These are phyloP conservation scores for Trialeurodes vaporariorum DNA, from an alignment of 1,140 invertebrate genomes.

Conservation along the genomic window DNA sequence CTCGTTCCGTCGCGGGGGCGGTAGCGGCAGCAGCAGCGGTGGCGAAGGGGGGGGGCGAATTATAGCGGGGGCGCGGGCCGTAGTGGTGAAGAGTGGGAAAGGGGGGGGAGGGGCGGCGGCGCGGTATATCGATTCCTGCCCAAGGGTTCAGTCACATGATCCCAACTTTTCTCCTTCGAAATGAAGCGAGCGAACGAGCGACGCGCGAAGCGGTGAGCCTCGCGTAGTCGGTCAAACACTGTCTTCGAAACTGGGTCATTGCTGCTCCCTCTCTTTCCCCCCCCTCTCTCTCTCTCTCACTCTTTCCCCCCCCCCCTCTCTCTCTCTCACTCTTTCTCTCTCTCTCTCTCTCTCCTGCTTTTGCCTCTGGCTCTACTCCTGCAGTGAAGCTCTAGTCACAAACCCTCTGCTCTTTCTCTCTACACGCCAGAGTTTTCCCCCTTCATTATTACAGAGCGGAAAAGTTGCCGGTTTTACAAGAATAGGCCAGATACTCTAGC, in stretches of 20 bases:
- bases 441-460: neutral
- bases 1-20: too few relatives aligned
- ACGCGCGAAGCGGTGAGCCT: neutral
- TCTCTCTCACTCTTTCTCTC: too few relatives aligned
- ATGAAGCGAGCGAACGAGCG: neutral
- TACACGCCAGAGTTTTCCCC: neutral
- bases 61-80: slow-evolving; percentile 3
- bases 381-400: neutral
- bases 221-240: neutral
- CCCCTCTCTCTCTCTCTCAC: too few relatives aligned
- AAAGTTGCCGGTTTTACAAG: too few relatives aligned
- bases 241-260: slow-evolving; percentile 3
- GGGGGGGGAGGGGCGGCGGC: slow-evolving; percentile 1
- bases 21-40: too few relatives aligned
- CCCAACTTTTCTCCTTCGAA: neutral
- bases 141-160: slow-evolving; percentile 3
- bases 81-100: neutral
- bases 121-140: slow-evolving; percentile 5
- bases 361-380: neutral
- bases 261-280: slow-evolving; percentile 3
- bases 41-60: too few relatives aligned
- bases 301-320: too few relatives aligned
- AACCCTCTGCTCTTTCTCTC: neutral
- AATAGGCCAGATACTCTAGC: too few relatives aligned
- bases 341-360: slow-evolving; percentile 4